A percentile compares a stretch with the other conserved stretches of the same genome.
Evolutionary conservation across 2,113 vertebrate genomes (phyloP).

Genomic region (Eulemur rufifrons): DNA sequence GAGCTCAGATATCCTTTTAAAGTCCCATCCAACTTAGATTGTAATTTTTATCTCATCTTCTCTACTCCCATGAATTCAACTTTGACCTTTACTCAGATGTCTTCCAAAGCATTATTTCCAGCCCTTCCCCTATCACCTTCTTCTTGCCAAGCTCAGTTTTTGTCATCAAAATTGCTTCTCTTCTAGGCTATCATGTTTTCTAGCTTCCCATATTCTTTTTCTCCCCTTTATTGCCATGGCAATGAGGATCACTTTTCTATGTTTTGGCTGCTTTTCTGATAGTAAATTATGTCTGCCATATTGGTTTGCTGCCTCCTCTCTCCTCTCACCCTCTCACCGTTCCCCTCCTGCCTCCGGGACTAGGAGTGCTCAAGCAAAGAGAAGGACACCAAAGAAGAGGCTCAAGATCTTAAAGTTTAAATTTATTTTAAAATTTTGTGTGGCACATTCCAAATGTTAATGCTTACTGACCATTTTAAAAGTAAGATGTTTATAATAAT

Average conservation of each 20-base stretch:
- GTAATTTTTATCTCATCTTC: neutral
- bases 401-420: conserved; percentile 1
- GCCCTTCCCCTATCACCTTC: neutral
- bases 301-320: neutral
- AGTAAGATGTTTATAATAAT: conserved; percentile 13
- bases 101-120: conserved; percentile 4
- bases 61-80: neutral
- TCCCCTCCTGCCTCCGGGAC: rapidly evolving
- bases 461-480: conserved; percentile 19
- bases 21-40: neutral
- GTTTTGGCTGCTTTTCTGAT: neutral
- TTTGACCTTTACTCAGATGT: conserved; percentile 29
- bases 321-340: neutral
- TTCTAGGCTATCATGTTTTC: neutral
- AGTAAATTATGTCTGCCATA: neutral
- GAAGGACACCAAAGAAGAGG: neutral
- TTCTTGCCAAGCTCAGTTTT: neutral
- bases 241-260: neutral
- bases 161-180: conserved; percentile 19
- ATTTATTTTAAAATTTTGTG: neutral
- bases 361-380: neutral
- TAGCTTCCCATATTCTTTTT: neutral
- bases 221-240: neutral
- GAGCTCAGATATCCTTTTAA: neutral
- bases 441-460: neutral